Evolutionary conservation across 2,888 invertebrate genomes (phyloP).

Genomic region (Gastrophysa polygoni): DNA sequence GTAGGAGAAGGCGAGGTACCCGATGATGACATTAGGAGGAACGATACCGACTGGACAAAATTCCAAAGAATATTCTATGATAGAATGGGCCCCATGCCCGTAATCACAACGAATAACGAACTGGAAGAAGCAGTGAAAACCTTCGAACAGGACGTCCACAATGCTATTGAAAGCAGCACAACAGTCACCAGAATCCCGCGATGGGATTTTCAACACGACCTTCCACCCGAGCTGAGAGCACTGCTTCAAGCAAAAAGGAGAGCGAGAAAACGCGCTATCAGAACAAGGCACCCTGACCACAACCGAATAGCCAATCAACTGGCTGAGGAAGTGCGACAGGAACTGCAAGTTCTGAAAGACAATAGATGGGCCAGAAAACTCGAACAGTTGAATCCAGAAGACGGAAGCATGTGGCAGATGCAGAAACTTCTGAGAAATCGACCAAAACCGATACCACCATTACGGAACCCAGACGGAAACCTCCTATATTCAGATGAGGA

Average conservation of each 20-base stretch:
- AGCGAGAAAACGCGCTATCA: neutral
- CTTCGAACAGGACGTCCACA: neutral
- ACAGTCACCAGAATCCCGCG: neutral
- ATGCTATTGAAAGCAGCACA: neutral
- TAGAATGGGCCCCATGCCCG: too few relatives aligned
- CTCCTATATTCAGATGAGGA: neutral
- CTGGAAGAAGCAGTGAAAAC: neutral
- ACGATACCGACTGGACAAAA: too few relatives aligned
- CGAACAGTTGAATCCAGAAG: neutral
- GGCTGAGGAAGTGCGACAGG: neutral
- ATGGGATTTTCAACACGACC: neutral
- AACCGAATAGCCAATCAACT: neutral
- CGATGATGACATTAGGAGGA: too few relatives aligned
- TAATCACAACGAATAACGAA: neutral
- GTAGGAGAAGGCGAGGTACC: too few relatives aligned
- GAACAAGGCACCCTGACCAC: neutral
- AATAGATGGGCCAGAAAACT: neutral
- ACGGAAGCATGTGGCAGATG: neutral
- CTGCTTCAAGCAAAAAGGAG: neutral
- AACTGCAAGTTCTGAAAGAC: neutral
- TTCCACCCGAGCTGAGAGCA: neutral
- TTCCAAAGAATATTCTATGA: too few relatives aligned
- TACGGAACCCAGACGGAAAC: neutral
- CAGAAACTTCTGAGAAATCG: neutral
- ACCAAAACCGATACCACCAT: neutral